These are phyloP conservation scores for Synergus japonicus DNA, from an alignment of 2,888 invertebrate species.

Conservation along the genomic window DNA sequence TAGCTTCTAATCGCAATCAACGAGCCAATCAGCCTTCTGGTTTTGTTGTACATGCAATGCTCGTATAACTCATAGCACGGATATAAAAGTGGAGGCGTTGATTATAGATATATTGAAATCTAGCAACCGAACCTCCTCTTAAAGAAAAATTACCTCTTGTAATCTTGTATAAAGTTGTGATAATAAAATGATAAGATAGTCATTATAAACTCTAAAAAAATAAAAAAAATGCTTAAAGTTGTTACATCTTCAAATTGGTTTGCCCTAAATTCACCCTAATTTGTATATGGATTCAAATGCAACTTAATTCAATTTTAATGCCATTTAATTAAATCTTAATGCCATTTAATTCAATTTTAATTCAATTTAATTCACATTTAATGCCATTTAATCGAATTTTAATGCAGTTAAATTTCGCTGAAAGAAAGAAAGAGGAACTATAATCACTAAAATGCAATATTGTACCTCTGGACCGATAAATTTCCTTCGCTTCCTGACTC, in stretches of 20 bases:
- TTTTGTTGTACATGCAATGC: constrained; percentile 10
- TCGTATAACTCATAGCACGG: constrained; percentile 3
- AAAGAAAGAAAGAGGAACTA: background rate
- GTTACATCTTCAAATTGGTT: no score
- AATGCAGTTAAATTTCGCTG: no score
- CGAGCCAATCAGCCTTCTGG: constrained; percentile 35
- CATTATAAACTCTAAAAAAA: no score
- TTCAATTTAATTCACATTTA: no score
- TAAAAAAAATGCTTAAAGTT: no score
- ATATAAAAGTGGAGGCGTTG: constrained; percentile 22
- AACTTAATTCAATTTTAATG: no score
- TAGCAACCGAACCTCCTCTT: constrained; percentile 14
- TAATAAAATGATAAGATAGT: background rate
- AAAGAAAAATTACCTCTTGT: background rate
- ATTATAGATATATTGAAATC: constrained; percentile 24
- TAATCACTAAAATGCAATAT: background rate
- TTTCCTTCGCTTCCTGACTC: background rate
- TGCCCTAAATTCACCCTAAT: no score
- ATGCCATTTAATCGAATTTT: no score
- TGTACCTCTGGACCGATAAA: constrained; percentile 7
- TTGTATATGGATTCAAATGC: no score
- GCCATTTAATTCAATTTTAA: no score
- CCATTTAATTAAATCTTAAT: no score
- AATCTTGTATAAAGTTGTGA: background rate
- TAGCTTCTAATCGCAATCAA: constrained; percentile 28